Base-by-base conservation (phyloP, 2,888 invertebrate genomes). In the Barypeithes pellucidus region DNA sequence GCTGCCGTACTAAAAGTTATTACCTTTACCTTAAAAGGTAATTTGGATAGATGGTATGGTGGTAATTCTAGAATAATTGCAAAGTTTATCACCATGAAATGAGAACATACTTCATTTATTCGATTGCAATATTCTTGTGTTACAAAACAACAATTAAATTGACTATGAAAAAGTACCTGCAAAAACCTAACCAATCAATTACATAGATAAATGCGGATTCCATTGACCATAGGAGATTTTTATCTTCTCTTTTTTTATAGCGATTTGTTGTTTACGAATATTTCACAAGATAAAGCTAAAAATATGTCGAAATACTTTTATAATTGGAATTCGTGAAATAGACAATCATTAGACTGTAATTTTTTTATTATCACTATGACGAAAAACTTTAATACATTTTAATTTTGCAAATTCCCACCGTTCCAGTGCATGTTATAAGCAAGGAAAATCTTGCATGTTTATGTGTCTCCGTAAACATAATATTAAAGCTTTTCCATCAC, bases 101-200 rank as follows among this genome's bases (percentile, higher is more conserved):
- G 5, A 5, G 24, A 3, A 24, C 24, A 24, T 29, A 29, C 7
- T 29, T 29, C 29, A 29, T 29, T 29, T 29, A 29, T 29, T 29
- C 29, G 2, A 11, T 57, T 57, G 22, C 54, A 16, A 57, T 11
- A 14, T 1, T n/a, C 22, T 57, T 9, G 7, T 33, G 33, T 57
- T 33, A 33, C 54, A 57, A 57, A 57, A 57, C 14, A 33, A 33
- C 7, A 29, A 29, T 29, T 57, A 57, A 57, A 57, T 33, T 57
- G n/a, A 57, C 24, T 18, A 57, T 14, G 54, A 57, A 57, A 57
- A 33, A n/a, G 16, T 33, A 33, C 29, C 29, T 29, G 9, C 33
- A 57, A 57, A 57, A 36, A 57, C 9, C 22, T 57, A 57, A 57
- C 54, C 54, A 57, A 57, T 33, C 54, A 57, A 57, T 57, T 57